Evolutionary conservation across 1,140 invertebrate genomes (phyloP).

Genomic region (Drosophila pectinifera): DNA sequence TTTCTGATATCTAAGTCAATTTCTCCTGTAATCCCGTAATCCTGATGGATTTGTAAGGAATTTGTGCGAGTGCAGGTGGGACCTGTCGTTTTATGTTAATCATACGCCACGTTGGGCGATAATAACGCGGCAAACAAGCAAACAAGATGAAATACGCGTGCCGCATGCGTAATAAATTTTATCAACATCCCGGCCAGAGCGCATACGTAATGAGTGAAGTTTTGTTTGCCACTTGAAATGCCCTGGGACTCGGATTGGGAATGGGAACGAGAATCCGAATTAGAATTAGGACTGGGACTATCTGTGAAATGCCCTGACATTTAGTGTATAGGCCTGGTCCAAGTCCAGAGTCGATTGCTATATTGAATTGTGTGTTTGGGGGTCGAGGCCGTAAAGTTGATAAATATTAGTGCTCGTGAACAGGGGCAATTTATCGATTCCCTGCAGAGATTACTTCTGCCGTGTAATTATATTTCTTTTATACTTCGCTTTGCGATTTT

Average conservation of each 20-base stretch:
- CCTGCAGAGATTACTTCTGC: slow-evolving; percentile 36
- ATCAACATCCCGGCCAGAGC: slow-evolving; percentile 46
- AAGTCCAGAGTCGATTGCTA: slow-evolving; percentile 8
- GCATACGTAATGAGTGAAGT: slow-evolving; percentile 39
- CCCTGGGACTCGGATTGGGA: slow-evolving; percentile 37
- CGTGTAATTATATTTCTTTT: slow-evolving; percentile 54
- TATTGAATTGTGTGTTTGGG: slow-evolving; percentile 28
- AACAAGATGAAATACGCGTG: slow-evolving; percentile 82
- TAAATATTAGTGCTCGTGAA: slow-evolving; percentile 21
- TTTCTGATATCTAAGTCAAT: not conserved
- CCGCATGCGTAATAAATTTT: slow-evolving; percentile 81
- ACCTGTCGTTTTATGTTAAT: slow-evolving; percentile 79
- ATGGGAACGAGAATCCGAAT: slow-evolving; percentile 9
- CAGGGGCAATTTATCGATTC: slow-evolving; percentile 52
- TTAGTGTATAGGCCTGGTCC: slow-evolving; percentile 31
- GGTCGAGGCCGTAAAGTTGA: slow-evolving; percentile 6
- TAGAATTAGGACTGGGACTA: slow-evolving; percentile 40
- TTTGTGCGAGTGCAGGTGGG: slow-evolving; percentile 12
- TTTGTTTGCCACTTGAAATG: slow-evolving; percentile 53
- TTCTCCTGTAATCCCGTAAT: rapidly evolving
- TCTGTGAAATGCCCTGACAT: slow-evolving; percentile 39
- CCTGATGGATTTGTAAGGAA: not conserved
- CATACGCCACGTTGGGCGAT: slow-evolving; percentile 81
- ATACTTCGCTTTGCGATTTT: slow-evolving; percentile 45
- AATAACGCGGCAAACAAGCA: slow-evolving; percentile 81